These are phyloP conservation scores for Gymnothorax reevesii DNA, from an alignment of 2,797 vertebrate species.

Conservation along the genomic window DNA sequence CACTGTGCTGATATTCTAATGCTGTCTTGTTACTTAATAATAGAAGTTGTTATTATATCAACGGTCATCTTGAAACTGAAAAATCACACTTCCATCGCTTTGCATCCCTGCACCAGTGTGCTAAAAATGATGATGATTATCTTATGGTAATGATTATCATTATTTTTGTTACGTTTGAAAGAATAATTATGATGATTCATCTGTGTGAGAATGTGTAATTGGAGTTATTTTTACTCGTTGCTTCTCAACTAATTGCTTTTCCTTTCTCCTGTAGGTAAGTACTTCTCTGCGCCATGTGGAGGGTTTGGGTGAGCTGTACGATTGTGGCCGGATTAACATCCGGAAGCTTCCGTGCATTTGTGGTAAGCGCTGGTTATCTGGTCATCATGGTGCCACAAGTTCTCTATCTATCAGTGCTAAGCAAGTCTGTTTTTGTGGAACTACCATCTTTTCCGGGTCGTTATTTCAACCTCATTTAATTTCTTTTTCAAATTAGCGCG, in stretches of 20 bases:
- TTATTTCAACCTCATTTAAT: no score
- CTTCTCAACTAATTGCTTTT: background rate
- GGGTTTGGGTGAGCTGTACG: background rate
- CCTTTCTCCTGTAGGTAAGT: background rate
- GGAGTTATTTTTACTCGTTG: background rate
- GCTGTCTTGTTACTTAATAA: background rate
- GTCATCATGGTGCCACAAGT: no score
- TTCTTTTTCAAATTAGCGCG: no score
- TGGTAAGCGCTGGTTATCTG: background rate
- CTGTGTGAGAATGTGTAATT: background rate
- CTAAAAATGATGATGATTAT: background rate
- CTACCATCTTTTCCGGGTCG: no score
- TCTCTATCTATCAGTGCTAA: no score
- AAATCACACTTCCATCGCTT: background rate
- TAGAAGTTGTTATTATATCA: background rate
- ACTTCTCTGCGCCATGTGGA: background rate
- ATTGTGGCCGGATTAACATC: background rate
- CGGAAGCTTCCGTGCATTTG: background rate
- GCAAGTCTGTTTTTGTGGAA: no score
- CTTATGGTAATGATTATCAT: background rate
- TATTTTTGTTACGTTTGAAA: no score
- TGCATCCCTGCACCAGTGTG: background rate
- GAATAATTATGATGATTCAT: no score
- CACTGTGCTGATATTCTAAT: background rate
- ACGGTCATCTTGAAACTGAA: background rate